Percentiles rank a stretch among this genome's conserved stretches.
Evolutionary conservation across 1,140 invertebrate genomes (phyloP).

Genomic region (Heliconius hewitsoni): DNA sequence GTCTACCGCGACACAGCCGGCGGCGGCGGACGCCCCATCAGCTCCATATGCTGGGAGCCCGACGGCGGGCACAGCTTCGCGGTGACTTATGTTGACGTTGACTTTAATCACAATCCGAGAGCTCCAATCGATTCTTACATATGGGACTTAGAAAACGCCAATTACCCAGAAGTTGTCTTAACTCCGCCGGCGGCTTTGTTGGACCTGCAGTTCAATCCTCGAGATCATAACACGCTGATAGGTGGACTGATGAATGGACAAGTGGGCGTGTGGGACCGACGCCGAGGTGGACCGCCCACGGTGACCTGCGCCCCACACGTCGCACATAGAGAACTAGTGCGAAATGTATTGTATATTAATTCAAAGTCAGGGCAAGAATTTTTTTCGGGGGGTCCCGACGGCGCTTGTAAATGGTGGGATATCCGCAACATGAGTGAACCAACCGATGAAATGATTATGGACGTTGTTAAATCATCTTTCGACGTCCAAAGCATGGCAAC

Average conservation of each 20-base stretch:
- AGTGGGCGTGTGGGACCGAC: slow-evolving; percentile 89
- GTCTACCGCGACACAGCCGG: slow-evolving; percentile 58
- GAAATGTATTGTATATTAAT: slow-evolving; percentile 89
- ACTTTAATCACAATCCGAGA: slow-evolving; percentile 84
- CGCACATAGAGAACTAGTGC: slow-evolving; percentile 90
- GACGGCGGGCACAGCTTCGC: slow-evolving; percentile 89
- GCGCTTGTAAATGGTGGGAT: slow-evolving; percentile 93
- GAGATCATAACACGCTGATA: slow-evolving; percentile 89
- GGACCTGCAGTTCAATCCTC: slow-evolving; percentile 93
- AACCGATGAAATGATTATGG: slow-evolving; percentile 90
- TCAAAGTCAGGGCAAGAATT: slow-evolving; percentile 93
- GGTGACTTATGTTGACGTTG: slow-evolving; percentile 91
- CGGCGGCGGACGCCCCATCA: slow-evolving; percentile 86
- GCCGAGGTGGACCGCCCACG: slow-evolving; percentile 85
- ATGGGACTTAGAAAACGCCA: slow-evolving; percentile 96
- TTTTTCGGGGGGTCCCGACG: slow-evolving; percentile 94
- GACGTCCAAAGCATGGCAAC: slow-evolving; percentile 86
- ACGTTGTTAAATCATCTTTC: slow-evolving; percentile 85
- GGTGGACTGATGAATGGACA: slow-evolving; percentile 62
- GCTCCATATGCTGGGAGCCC: slow-evolving; percentile 93
- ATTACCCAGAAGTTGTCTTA: slow-evolving; percentile 88
- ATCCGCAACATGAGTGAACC: slow-evolving; percentile 89
- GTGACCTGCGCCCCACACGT: slow-evolving; percentile 83
- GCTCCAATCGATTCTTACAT: slow-evolving; percentile 87
- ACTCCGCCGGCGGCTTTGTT: slow-evolving; percentile 87